phyloP scores from a whole-genome alignment of 2,888 invertebrate genomes.

The Palloptera scutellata region DNA sequence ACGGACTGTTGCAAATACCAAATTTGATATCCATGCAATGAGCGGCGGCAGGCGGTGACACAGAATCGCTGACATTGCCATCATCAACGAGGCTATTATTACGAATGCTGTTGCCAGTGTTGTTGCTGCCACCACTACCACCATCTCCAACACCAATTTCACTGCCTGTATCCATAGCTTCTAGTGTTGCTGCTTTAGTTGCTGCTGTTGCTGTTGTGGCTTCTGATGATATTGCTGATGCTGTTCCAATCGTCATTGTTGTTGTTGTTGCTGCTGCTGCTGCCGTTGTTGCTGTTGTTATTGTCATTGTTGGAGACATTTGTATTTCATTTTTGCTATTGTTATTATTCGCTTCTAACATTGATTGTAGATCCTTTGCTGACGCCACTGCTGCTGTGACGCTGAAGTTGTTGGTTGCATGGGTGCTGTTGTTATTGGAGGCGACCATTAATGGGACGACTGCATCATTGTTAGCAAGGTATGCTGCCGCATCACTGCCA shows the following conservation, averaged over 20 bases:
- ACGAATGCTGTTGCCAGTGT: conserved; percentile 30
- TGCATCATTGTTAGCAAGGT: conserved; percentile 22
- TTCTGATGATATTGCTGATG: conserved; percentile 11
- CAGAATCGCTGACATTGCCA: conserved; percentile 50
- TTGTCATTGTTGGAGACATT: conserved; percentile 39
- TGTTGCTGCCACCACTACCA: conserved; percentile 23
- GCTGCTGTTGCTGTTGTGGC: conserved; percentile 10
- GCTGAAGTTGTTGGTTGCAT: conserved; percentile 33
- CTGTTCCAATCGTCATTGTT: not conserved
- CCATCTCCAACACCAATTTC: conserved; percentile 24
- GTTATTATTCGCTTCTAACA: conserved; percentile 34
- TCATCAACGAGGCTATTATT: conserved; percentile 44
- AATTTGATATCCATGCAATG: conserved; percentile 59
- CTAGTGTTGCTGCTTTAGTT: conserved; percentile 19
- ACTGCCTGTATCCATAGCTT: conserved; percentile 11
- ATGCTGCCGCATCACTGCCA: conserved; percentile 29
- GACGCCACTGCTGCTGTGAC: conserved; percentile 36
- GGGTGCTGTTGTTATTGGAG: conserved; percentile 13
- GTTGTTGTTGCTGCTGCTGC: conserved; percentile 27
- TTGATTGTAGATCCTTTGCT: conserved; percentile 37
- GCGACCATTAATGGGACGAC: conserved; percentile 36
- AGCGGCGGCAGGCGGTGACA: conserved; percentile 40
- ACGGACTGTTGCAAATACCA: conserved; percentile 56
- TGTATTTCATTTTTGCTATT: conserved; percentile 35
- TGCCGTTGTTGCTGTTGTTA: too few relatives aligned